phyloP scores from a whole-genome alignment of 2,888 invertebrate genomes.

The Branchinecta sandiegonensis region DNA sequence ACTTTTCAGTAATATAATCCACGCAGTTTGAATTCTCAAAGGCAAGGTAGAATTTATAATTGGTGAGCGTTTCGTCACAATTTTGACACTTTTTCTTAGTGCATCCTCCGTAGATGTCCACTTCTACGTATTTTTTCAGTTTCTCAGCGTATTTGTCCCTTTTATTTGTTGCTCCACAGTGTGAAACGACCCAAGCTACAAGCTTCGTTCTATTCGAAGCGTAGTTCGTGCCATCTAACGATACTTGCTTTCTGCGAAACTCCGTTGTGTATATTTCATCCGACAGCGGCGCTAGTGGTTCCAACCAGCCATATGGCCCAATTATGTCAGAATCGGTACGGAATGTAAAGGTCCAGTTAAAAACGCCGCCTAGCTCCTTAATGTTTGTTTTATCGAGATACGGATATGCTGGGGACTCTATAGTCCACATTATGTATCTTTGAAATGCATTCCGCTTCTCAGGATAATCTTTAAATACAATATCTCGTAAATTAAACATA shows the following conservation, averaged over 20 bases:
- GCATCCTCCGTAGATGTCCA: constrained; percentile 33
- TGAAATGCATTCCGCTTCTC: constrained; percentile 23
- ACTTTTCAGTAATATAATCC: constrained; percentile 35
- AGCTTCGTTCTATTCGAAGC: constrained; percentile 25
- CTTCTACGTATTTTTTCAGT: constrained; percentile 30
- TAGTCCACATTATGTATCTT: constrained; percentile 24
- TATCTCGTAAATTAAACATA: constrained; percentile 26
- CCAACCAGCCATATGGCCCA: constrained; percentile 34
- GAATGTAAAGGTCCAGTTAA: constrained; percentile 40
- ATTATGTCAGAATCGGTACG: constrained; percentile 38
- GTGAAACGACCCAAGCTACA: constrained; percentile 30
- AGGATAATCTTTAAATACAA: constrained; percentile 24
- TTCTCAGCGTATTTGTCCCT: constrained; percentile 32
- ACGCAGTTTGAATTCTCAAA: constrained; percentile 23
- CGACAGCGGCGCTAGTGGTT: constrained; percentile 8
- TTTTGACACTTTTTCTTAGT: constrained; percentile 32
- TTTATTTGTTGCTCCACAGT: constrained; percentile 32
- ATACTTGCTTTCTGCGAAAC: too few relatives aligned
- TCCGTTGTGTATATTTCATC: background rate
- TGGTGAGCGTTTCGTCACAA: constrained; percentile 29
- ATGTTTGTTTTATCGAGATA: too few relatives aligned
- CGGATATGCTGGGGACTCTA: constrained; percentile 24
- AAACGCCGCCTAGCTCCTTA: constrained; percentile 38
- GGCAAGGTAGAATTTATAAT: constrained; percentile 28
- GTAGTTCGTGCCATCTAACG: background rate